Evolutionary conservation across 2,888 invertebrate species (phyloP), one percentile per base, ranked within the genome.

Genomic region (Salticus scenicus): DNA sequence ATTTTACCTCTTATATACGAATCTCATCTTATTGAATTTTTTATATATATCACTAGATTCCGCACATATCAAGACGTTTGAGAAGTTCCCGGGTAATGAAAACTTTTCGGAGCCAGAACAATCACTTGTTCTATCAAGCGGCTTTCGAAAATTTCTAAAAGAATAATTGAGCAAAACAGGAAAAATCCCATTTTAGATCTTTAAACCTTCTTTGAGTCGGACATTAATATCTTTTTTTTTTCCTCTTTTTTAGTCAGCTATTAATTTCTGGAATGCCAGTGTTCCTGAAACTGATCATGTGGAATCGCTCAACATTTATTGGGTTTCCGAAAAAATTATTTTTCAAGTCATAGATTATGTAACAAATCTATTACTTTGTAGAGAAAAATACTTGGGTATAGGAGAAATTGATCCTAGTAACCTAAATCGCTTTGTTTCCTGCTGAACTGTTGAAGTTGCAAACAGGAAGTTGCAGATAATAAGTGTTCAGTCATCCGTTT

Each of bases 171-270:
- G 14, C 17, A 47, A 2, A 47, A 47, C n/a, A n/a, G 37, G 24
- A 57, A 57, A 57, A 17, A n/a, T 57, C 4, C 24, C 24, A 24
- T 57, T 24, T 57, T 4, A 57, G 57, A 57, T 57, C 57, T 12
- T 57, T 57, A 1, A 57, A 5, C 24, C 47, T 57, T 57, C 24
- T 24, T 24, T 4, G 24, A 57, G 24, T 57, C 20, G 1, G 24
- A 57, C 57, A 57, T 57, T 12, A 57, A 57, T 57, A 57, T 57
- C 57, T 24, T 57, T 57, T 57, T 24, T 12, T 57, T 57, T 37
- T 57, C 5, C 24, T 5, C 42, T 47, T 57, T 57, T 57, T 24
- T 24, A 57, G 57, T 4, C 24, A 57, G 2, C 42, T 47, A 47
- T 57, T 57, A 57, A 57, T 57, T 24, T 7, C 57, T 7, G 5